These are phyloP conservation scores for Malaclemys terrapin DNA, from an alignment of 2,113 vertebrate species.

Conservation along the genomic window DNA sequence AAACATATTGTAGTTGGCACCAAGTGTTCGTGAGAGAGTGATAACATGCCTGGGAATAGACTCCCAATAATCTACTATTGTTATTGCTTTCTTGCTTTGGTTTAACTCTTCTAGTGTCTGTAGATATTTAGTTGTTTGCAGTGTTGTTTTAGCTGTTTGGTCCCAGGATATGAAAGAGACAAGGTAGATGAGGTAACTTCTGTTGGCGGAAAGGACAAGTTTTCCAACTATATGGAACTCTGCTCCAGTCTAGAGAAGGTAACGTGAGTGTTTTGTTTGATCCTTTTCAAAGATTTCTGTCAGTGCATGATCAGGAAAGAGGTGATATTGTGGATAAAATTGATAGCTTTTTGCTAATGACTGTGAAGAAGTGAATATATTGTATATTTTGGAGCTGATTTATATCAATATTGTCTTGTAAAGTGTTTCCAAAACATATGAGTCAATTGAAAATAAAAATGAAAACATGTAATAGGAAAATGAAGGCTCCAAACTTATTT, in stretches of 20 bases:
- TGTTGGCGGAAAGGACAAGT: neutral
- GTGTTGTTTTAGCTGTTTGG: neutral
- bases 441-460: neutral
- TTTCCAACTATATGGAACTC: neutral
- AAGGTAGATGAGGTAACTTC: neutral
- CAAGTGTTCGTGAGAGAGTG: too few species aligned
- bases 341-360: neutral
- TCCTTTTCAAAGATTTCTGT: neutral
- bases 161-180: neutral
- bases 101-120: neutral
- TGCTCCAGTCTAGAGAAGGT: neutral
- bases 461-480: neutral
- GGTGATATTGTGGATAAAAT: neutral
- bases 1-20: too few species aligned
- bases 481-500: neutral
- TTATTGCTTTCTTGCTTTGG: neutral
- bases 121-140: neutral
- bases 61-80: too few species aligned
- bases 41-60: too few species aligned
- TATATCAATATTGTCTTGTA: neutral
- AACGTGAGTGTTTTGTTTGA: neutral
- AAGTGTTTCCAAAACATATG: neutral
- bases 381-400: neutral
- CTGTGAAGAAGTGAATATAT: neutral
- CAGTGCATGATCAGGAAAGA: neutral